A percentile compares a stretch with the other conserved stretches of the same genome.
Evolutionary conservation across 2,888 invertebrate species (phyloP).

Genomic region (Volucella inanis): DNA sequence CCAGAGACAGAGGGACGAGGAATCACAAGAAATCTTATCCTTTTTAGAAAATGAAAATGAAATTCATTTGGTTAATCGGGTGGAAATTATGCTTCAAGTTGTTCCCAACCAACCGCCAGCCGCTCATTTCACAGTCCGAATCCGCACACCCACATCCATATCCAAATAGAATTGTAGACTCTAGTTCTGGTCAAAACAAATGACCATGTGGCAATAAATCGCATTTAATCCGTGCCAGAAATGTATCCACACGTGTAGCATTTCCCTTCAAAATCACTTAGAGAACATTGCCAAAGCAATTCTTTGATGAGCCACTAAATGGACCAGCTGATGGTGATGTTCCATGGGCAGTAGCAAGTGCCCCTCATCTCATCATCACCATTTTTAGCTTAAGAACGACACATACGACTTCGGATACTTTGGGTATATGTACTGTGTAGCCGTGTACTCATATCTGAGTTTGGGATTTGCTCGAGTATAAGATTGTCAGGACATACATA

Average conservation of each 20-base stretch:
- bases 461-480: conserved; percentile 5
- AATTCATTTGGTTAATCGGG: conserved; percentile 76
- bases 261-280: conserved; percentile 55
- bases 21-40: conserved; percentile 64
- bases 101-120: neutral
- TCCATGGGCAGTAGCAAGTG: neutral
- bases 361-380: conserved; percentile 5
- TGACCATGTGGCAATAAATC: conserved; percentile 61
- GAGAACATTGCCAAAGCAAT: conserved; percentile 47
- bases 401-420: neutral
- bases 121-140: too few species aligned
- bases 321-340: conserved; percentile 31
- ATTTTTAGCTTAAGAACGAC: conserved; percentile 27
- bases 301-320: conserved; percentile 51
- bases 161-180: conserved; percentile 13
- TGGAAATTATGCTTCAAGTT: conserved; percentile 74
- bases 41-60: conserved; percentile 74
- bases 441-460: neutral
- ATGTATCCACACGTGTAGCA: conserved; percentile 56
- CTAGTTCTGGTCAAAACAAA: conserved; percentile 29
- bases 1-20: neutral
- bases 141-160: conserved; percentile 21
- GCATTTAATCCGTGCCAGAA: conserved; percentile 61
- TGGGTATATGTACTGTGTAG: neutral
- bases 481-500: conserved; percentile 32